Evolutionary conservation across 2,113 vertebrate genomes (phyloP).

Genomic region (Riparia riparia): DNA sequence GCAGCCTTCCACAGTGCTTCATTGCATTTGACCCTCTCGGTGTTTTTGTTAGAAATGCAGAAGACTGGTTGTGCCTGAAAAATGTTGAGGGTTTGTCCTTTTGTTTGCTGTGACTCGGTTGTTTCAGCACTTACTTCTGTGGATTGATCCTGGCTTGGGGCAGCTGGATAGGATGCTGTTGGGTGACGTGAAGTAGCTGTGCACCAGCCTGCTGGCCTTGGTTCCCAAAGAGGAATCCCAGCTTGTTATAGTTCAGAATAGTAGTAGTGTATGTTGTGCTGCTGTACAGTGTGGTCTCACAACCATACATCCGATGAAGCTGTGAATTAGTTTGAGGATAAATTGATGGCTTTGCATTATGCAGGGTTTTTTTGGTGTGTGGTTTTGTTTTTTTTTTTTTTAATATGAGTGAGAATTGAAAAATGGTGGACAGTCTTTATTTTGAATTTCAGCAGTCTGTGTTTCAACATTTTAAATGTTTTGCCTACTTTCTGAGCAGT

Average conservation of each 20-base stretch:
- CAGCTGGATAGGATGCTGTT: neutral
- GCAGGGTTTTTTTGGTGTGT: too few species aligned
- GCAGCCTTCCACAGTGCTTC: neutral
- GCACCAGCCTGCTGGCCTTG: neutral
- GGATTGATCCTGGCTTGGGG: neutral
- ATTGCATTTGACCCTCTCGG: accelerated
- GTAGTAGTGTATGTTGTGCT: accelerated
- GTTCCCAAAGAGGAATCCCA: neutral
- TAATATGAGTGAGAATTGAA: neutral
- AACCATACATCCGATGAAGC: neutral
- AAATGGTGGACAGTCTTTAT: neutral
- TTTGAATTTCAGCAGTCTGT: neutral
- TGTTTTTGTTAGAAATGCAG: neutral
- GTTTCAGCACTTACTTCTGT: neutral
- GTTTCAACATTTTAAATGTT: neutral
- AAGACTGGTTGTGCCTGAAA: neutral
- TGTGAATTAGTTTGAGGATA: neutral
- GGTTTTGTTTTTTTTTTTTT: neutral
- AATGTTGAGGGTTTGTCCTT: accelerated
- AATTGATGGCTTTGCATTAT: neutral
- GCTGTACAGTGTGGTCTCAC: accelerated
- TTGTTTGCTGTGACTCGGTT: neutral
- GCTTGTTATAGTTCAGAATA: accelerated
- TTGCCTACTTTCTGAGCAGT: neutral
- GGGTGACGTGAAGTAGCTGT: neutral